A percentile compares a stretch with the other conserved stretches of the same genome.
Evolutionary conservation across 2,113 vertebrate genomes (phyloP).

Genomic region (Melanotaenia duboulayi): DNA sequence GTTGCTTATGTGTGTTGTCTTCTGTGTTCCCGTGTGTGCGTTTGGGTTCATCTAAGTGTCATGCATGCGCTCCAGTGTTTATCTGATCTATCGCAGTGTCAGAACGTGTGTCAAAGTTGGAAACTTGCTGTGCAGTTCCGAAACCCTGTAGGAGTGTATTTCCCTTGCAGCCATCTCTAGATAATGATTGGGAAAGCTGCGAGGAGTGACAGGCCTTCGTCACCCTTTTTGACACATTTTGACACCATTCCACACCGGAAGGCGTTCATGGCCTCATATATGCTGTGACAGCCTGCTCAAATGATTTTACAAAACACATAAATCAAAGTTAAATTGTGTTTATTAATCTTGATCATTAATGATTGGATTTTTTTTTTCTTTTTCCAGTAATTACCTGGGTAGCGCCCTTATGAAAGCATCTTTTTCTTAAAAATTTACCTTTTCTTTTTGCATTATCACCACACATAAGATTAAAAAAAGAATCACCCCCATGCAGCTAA

Average conservation of each 20-base stretch:
- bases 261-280: conserved; percentile 18
- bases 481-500: conserved; percentile 1
- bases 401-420: neutral
- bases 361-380: neutral
- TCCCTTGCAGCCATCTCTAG: conserved; percentile 25
- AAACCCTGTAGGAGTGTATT: conserved; percentile 18
- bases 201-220: conserved; percentile 52
- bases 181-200: conserved; percentile 31
- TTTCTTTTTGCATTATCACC: neutral
- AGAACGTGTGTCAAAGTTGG: conserved; percentile 38
- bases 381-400: neutral
- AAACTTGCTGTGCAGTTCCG: conserved; percentile 18
- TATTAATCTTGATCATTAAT: neutral
- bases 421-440: conserved; percentile 18
- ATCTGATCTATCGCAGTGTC: conserved; percentile 24
- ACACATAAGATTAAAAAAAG: neutral
- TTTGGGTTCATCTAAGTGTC: conserved; percentile 13
- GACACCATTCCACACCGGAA: conserved; percentile 25
- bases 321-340: neutral
- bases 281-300: neutral
- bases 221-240: conserved; percentile 33
- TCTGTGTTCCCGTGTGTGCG: conserved; percentile 12
- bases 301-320: neutral
- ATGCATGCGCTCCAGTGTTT: conserved; percentile 21
- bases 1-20: neutral